Conservation (phyloP, 2,888 invertebrate species). For the Meta bourneti region DNA sequence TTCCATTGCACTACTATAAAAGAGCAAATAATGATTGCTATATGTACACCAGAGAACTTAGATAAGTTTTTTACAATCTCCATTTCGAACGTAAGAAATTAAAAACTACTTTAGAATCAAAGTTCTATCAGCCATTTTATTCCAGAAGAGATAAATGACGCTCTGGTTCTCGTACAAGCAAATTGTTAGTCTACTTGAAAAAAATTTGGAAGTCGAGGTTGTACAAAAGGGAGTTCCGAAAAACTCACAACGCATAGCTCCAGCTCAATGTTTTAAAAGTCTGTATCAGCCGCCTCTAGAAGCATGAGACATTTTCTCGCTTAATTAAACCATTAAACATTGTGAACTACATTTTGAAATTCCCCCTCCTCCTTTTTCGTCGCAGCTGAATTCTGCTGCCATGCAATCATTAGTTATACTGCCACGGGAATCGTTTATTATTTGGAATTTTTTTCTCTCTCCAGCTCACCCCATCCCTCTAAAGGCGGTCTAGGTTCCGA, state of each 20-base stretch:
- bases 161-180: background rate
- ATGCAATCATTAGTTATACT: constrained; percentile 68
- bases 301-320: constrained; percentile 47
- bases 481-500: constrained; percentile 19
- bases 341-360: constrained; percentile 61
- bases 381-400: constrained; percentile 46
- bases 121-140: background rate
- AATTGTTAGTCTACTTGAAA: background rate
- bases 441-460: constrained; percentile 15
- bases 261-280: constrained; percentile 33
- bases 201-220: background rate
- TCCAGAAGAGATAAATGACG: background rate
- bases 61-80: background rate
- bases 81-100: background rate
- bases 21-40: background rate
- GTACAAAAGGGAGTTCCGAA: constrained; percentile 12
- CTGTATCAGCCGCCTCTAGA: constrained; percentile 1
- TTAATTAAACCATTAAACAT: constrained; percentile 76
- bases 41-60: background rate
- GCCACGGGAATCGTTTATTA: constrained; percentile 58
- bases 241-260: constrained; percentile 13
- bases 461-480: background rate
- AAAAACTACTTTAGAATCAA: background rate
- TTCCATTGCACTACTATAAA: background rate
- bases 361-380: constrained; percentile 18